phyloP scores from a whole-genome alignment of 92 coral and sea anemone species.

The Epizoanthus scotinus region DNA sequence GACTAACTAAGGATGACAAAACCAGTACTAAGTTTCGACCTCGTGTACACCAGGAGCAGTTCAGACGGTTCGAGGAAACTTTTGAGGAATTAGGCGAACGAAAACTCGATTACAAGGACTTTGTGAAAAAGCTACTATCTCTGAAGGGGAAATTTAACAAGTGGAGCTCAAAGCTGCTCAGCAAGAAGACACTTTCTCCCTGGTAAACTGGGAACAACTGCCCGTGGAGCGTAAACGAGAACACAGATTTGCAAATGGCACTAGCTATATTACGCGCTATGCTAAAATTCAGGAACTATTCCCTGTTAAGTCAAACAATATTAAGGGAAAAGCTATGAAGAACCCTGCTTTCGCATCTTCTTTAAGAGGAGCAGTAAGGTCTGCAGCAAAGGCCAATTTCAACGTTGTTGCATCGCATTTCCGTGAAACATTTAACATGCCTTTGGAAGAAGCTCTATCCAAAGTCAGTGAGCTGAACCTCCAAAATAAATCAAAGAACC shows the following conservation, averaged over 20 bases:
- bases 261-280: slow-evolving; percentile 44
- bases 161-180: slow-evolving; percentile 49
- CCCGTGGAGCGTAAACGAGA: slow-evolving; percentile 35
- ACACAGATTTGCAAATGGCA: slow-evolving; percentile 47
- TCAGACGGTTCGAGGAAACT: slow-evolving; percentile 9
- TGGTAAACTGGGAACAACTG: slow-evolving; percentile 45
- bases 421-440: slow-evolving; percentile 22
- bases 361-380: slow-evolving; percentile 2
- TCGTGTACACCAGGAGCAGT: slow-evolving; percentile 2
- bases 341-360: slow-evolving; percentile 42
- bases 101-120: not conserved
- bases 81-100: not conserved
- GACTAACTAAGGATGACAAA: too few relatives aligned
- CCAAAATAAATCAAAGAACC: slow-evolving; percentile 17
- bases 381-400: slow-evolving; percentile 12
- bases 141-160: slow-evolving; percentile 34
- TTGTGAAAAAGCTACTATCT: slow-evolving; percentile 30
- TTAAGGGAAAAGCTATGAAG: slow-evolving; percentile 51
- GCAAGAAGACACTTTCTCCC: slow-evolving; percentile 42
- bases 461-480: slow-evolving; percentile 37
- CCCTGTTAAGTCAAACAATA: slow-evolving; percentile 41
- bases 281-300: slow-evolving; percentile 36
- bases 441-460: slow-evolving; percentile 31
- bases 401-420: slow-evolving; percentile 33
- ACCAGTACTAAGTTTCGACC: slow-evolving; percentile 12